A percentile compares a stretch with the other conserved stretches of the same genome.
These are phyloP conservation scores for Mycalesis mineus DNA, from an alignment of 2,888 invertebrate genomes.

Conservation along the genomic window DNA sequence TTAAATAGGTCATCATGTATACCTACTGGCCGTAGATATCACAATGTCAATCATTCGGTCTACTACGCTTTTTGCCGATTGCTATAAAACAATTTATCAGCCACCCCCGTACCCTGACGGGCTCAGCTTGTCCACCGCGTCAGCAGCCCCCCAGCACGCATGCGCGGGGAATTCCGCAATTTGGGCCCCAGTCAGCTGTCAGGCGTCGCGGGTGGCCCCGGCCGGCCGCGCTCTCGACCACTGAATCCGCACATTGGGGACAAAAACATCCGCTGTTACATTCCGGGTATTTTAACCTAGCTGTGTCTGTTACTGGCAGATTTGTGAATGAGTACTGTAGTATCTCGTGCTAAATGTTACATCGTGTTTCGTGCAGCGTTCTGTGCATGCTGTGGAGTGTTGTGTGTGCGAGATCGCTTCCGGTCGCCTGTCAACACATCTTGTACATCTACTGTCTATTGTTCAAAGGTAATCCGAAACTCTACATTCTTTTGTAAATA, in stretches of 20 bases:
- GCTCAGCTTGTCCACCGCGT: conserved; percentile 23
- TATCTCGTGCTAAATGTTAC: not conserved
- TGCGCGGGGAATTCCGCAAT: conserved; percentile 39
- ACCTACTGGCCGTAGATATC: no score
- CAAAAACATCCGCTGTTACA: not conserved
- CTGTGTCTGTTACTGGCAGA: no score
- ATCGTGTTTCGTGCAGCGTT: not conserved
- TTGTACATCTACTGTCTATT: not conserved
- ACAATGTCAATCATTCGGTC: not conserved
- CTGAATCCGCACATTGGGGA: conserved; percentile 10
- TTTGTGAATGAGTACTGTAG: no score
- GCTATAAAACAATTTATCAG: not conserved
- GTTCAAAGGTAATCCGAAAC: not conserved
- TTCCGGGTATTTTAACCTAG: no score
- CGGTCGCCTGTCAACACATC: no score
- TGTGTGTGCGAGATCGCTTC: not conserved
- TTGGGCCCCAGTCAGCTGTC: conserved; percentile 57
- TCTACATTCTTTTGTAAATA: no score
- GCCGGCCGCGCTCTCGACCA: not conserved
- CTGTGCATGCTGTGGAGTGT: not conserved
- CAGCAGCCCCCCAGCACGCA: conserved; percentile 38
- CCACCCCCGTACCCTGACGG: not conserved
- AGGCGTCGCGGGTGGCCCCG: conserved; percentile 39
- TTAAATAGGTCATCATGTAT: no score
- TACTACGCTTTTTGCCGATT: not conserved